A percentile compares a stretch with the other conserved stretches of the same genome.
Conservation (phyloP, 2,888 invertebrate species). For the Tenthredo notha region DNA sequence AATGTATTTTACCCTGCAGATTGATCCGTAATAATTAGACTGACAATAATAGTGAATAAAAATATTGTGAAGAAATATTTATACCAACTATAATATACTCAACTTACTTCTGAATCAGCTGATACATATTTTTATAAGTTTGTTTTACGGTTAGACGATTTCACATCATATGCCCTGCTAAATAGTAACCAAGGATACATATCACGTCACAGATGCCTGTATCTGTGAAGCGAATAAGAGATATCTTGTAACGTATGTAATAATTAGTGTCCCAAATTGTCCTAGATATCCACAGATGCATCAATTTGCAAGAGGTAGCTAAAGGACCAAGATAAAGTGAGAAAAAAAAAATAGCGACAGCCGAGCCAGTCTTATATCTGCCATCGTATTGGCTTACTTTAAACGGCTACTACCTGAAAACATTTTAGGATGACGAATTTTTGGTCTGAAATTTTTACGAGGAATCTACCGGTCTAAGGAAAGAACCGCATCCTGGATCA, state of each 20-base stretch:
- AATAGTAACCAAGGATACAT: constrained; percentile 23
- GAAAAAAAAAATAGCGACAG: no score
- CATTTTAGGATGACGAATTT: no score
- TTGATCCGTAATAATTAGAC: constrained; percentile 3
- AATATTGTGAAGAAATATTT: neutral
- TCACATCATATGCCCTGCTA: constrained; percentile 18
- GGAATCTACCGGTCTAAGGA: no score
- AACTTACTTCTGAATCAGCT: neutral
- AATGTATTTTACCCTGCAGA: neutral
- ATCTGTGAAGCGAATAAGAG: neutral
- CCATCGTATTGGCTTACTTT: no score
- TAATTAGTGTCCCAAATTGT: neutral
- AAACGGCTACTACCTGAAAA: no score
- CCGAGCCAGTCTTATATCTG: no score
- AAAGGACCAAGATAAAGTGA: neutral
- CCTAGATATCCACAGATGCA: neutral
- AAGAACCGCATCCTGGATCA: no score
- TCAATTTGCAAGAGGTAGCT: neutral
- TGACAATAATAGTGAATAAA: neutral
- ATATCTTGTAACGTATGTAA: neutral
- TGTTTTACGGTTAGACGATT: constrained; percentile 13
- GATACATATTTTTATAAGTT: constrained; percentile 1
- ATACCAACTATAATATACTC: neutral
- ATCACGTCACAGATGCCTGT: neutral
- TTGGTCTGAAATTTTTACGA: no score